Base-by-base conservation (phyloP, 2,797 vertebrate genomes). In the Acipenser oxyrinchus region DNA sequence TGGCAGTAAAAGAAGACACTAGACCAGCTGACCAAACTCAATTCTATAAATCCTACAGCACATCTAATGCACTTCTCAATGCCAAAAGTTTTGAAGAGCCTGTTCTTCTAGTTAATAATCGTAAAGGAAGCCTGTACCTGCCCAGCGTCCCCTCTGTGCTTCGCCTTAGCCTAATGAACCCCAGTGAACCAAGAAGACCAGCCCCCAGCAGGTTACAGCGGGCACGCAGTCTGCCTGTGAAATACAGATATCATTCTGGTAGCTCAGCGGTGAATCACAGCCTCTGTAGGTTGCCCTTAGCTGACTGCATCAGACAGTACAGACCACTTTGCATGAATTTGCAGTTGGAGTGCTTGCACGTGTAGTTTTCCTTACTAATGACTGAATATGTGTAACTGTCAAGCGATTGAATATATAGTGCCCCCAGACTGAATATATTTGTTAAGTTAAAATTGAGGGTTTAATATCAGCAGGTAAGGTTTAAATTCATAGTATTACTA, bases 351-450 rank as follows among this genome's bases (percentile, higher is more conserved):
- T 85, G 82, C 73, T 87, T 88, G 87, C 76, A 88, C 88, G 88
- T 91, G 87, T 81, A 86, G 84, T 72, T 91, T 93, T 90, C 86
- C 84, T 90, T 85, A 91, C 92, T 93, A 94, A 94, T 91, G 89
- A 89, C 86, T 90, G 77, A 66, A 75, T 77, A 79, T 78, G 81
- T 83, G 81, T 84, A 83, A 82, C 87, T 91, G 76, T 88, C 89
- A 93, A 86, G 87, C 89, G 88, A 78, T 84, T 84, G 76, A 81
- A 85, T 78, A 78, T 84, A 83, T 81, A 80, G 64, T 58, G 55
- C 55, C 55, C n/a, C 55, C 55, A 58, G 55, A 58, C 12, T n/a
- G 55, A 58, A 58, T 58, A 58, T n/a, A 58, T 58, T 12, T n/a
- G n/a, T n/a, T 58, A 58, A 18, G 18, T 18, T 18, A 18, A 18